Base-by-base conservation (phyloP, 2,888 invertebrate genomes). In the Drosophila hamatofila region DNA sequence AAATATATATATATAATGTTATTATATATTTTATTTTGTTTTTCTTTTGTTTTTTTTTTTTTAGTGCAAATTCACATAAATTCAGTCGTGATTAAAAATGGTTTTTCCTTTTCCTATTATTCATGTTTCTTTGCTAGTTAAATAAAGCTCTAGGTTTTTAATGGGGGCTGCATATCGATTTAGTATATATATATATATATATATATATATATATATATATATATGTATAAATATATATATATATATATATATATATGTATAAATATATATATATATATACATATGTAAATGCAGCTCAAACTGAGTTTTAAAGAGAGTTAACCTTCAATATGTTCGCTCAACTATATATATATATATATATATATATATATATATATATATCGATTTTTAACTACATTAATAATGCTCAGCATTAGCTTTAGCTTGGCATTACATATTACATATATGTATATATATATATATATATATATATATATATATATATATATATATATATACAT, bases 21-120 rank as follows among this genome's bases (percentile, higher is more conserved):
- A 49, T 66, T 37, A 30, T 46, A 49, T 44, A 27, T 48, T 27
- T 56, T 76, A 48, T 59, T 37, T 49, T 42, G 23, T 37, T 49
- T 44, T 62, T 48, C 4, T 33, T 7, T 14, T 35, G 1, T 12
- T 27, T 18, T 4, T 63, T 49, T 58, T 35, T 52, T 72, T 84
- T 73, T 72, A 78, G 85, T 88, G 88, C 84, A 79, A 75, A 66
- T 72, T 89, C 81, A 82, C 90, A 89, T 73, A 82, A 86, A 88
- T 86, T 86, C 85, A 86, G 85, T 86, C 85, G 90, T 89, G 88
- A 86, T 89, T 82, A 64, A 78, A 81, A 81, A 84, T 68, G 63
- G 72, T 72, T 73, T 68, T 49, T 54, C 59, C 72, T 18, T 61
- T 55, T 35, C 16, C 51, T 76, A 51, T 55, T 68, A 11, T 14